Evolutionary conservation across 2,113 vertebrate species (phyloP).

Genomic region (Mesoclemmys tuberculata): DNA sequence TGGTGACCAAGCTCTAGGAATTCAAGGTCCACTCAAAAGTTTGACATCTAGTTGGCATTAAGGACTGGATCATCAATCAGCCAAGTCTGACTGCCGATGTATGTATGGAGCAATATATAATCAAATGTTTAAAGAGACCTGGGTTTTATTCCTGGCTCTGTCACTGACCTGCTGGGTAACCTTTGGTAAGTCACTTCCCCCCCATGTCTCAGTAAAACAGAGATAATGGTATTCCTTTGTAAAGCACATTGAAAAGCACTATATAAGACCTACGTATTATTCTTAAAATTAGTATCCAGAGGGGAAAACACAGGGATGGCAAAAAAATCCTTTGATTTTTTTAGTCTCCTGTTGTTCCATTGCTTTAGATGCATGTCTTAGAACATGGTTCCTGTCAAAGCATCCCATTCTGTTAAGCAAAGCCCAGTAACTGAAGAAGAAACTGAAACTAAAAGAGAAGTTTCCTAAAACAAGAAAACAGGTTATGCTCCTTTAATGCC

Average conservation of each 20-base stretch:
- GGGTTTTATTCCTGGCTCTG: not conserved
- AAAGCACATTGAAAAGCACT: not conserved
- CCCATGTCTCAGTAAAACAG: not conserved
- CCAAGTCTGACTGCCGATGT: too few relatives aligned
- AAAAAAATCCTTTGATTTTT: not conserved
- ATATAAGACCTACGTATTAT: rapidly evolving
- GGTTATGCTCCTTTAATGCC: not conserved
- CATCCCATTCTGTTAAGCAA: constrained; percentile 37
- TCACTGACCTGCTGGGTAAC: not conserved
- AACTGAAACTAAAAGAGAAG: not conserved
- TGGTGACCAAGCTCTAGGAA: too few relatives aligned
- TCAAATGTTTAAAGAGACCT: too few relatives aligned
- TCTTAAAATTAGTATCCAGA: constrained; percentile 14
- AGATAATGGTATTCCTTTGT: not conserved
- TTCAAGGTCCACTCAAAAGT: too few relatives aligned
- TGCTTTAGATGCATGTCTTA: constrained; percentile 21
- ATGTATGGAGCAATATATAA: too few relatives aligned
- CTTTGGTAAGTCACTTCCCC: not conserved
- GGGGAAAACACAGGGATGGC: not conserved
- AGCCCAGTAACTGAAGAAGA: not conserved
- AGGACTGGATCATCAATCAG: too few relatives aligned
- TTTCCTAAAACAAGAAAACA: not conserved
- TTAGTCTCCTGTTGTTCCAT: constrained; percentile 27
- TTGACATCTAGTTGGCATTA: too few relatives aligned
- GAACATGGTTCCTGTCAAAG: constrained; percentile 31